These are phyloP conservation scores for Styela clava DNA, from an alignment of 23 tunicate genomes.

Conservation along the genomic window DNA sequence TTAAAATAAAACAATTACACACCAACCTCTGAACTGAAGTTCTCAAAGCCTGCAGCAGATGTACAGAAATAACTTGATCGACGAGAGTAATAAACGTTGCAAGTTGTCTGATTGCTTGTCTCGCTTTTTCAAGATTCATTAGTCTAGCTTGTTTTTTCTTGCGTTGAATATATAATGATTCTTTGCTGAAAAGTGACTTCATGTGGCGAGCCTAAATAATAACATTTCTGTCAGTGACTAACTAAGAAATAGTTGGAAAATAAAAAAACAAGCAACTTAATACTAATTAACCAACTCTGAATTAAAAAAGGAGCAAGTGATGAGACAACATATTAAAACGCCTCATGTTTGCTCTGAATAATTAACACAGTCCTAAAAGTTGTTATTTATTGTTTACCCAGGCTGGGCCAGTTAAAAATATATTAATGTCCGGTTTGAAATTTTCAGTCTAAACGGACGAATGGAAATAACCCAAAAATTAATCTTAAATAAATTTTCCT, in stretches of 20 bases:
- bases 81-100: conserved; percentile 47
- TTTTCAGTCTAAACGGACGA: no score
- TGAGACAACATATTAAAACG: no score
- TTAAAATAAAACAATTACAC: no score
- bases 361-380: no score
- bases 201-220: conserved; percentile 57
- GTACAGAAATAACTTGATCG: conserved; percentile 71
- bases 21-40: conserved; percentile 15
- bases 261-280: neutral
- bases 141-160: conserved; percentile 36
- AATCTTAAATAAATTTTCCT: no score
- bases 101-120: conserved; percentile 38
- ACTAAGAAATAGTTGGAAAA: no score
- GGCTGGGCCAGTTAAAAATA: no score
- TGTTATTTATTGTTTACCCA: no score
- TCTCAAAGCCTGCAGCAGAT: conserved; percentile 44
- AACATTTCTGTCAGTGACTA: neutral
- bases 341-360: no score
- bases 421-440: no score
- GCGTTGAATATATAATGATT: conserved; percentile 75
- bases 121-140: conserved; percentile 47
- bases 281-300: neutral
- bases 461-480: no score
- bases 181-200: conserved; percentile 71
- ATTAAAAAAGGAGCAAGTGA: no score